phyloP scores from a whole-genome alignment of 1,140 invertebrate genomes.

The Heliconius eleuchia region DNA sequence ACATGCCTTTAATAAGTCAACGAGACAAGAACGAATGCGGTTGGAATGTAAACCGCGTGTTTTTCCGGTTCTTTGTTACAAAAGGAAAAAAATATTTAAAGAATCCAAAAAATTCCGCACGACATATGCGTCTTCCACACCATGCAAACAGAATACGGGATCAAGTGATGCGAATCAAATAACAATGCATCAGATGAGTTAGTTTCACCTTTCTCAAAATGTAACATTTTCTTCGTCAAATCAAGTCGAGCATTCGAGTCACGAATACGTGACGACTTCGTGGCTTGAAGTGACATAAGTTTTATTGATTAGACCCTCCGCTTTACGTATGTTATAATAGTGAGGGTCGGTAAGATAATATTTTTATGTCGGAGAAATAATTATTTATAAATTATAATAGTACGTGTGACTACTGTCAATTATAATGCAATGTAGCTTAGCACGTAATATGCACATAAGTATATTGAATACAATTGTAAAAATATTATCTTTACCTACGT shows the following conservation, averaged over 20 bases:
- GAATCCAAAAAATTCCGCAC: neutral
- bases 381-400: neutral
- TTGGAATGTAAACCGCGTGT: neutral
- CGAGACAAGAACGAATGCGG: neutral
- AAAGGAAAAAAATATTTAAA: neutral
- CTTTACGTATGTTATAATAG: conserved; percentile 13
- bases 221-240: conserved; percentile 20
- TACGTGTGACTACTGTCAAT: neutral
- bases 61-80: neutral
- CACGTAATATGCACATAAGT: neutral
- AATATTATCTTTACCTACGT: no score
- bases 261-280: conserved; percentile 24
- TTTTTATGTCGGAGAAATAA: conserved; percentile 2
- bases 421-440: neutral
- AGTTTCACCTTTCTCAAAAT: conserved; percentile 7
- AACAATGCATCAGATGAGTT: conserved; percentile 23
- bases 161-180: conserved; percentile 25
- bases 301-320: conserved; percentile 26
- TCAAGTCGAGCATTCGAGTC: conserved; percentile 19
- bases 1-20: neutral
- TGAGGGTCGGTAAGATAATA: conserved; percentile 14
- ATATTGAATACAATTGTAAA: no score
- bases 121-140: neutral
- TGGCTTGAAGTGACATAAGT: conserved; percentile 26
- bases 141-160: conserved; percentile 20